Percentiles rank a stretch among this genome's conserved stretches.
These are phyloP conservation scores for Iselma pallidipennis DNA, from an alignment of 2,888 invertebrate species.

Conservation along the genomic window DNA sequence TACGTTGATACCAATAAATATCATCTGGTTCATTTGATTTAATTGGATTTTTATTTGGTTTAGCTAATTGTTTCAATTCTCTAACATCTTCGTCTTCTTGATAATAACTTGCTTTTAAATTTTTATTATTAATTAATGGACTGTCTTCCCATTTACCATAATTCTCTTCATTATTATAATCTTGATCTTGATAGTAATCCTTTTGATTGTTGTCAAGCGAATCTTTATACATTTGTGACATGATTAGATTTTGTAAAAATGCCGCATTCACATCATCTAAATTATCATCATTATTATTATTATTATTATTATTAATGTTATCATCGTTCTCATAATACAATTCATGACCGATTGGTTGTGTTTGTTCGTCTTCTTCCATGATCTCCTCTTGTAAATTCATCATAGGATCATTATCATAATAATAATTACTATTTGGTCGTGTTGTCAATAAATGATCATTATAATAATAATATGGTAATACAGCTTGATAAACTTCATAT, in stretches of 20 bases:
- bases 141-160: constrained; percentile 39
- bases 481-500: constrained; percentile 56
- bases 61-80: constrained; percentile 66
- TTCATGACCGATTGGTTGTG: constrained; percentile 69
- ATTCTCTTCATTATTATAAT: constrained; percentile 40
- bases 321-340: constrained; percentile 66
- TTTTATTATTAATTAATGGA: constrained; percentile 10
- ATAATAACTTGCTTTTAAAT: constrained; percentile 34
- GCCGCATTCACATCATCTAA: constrained; percentile 62
- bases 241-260: constrained; percentile 69
- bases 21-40: constrained; percentile 28
- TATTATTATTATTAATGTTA: no score
- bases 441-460: constrained; percentile 48
- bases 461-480: constrained; percentile 58
- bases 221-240: constrained; percentile 68
- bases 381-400: constrained; percentile 64
- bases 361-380: constrained; percentile 63
- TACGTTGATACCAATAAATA: constrained; percentile 37
- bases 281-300: constrained; percentile 32
- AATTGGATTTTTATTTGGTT: constrained; percentile 50
- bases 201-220: constrained; percentile 49
- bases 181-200: constrained; percentile 36
- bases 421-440: constrained; percentile 50
- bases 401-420: constrained; percentile 55
- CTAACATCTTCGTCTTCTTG: constrained; percentile 68